Evolutionary conservation across 2,888 invertebrate species (phyloP).

Genomic region (Tanaodytes sp.): DNA sequence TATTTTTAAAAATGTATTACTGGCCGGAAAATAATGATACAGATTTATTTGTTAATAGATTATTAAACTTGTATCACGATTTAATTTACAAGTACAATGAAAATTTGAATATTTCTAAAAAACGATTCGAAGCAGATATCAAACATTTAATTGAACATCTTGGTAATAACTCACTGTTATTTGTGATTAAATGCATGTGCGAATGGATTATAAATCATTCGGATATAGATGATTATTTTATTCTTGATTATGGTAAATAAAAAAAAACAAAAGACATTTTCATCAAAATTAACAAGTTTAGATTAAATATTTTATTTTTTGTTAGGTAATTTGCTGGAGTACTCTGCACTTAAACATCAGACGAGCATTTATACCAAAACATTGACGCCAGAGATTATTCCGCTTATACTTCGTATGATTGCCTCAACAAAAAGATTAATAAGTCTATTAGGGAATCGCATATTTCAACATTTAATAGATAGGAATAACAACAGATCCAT

Average conservation of each 20-base stretch:
- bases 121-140: not conserved
- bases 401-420: slow-evolving; percentile 74
- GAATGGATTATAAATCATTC: slow-evolving; percentile 74
- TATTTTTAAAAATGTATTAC: slow-evolving; percentile 73
- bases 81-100: slow-evolving; percentile 67
- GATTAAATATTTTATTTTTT: not conserved
- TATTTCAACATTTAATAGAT: slow-evolving; percentile 76
- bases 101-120: slow-evolving; percentile 29
- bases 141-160: slow-evolving; percentile 74
- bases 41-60: slow-evolving; percentile 72
- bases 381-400: slow-evolving; percentile 74
- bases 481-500: slow-evolving; percentile 74
- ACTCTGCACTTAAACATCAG: slow-evolving; percentile 74
- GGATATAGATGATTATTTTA: slow-evolving; percentile 71
- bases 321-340: slow-evolving; percentile 73
- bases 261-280: not conserved
- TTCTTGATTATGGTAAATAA: slow-evolving; percentile 74
- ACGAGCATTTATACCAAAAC: slow-evolving; percentile 72
- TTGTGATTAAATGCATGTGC: slow-evolving; percentile 74
- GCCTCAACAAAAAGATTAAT: slow-evolving; percentile 73
- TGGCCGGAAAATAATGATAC: slow-evolving; percentile 74
- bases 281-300: not conserved
- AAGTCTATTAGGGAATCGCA: slow-evolving; percentile 76
- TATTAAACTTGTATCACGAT: slow-evolving; percentile 74
- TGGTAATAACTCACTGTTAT: slow-evolving; percentile 73